Base-by-base conservation (phyloP, 2,888 invertebrate species). In the Lordiphosa andalusiaca region DNA sequence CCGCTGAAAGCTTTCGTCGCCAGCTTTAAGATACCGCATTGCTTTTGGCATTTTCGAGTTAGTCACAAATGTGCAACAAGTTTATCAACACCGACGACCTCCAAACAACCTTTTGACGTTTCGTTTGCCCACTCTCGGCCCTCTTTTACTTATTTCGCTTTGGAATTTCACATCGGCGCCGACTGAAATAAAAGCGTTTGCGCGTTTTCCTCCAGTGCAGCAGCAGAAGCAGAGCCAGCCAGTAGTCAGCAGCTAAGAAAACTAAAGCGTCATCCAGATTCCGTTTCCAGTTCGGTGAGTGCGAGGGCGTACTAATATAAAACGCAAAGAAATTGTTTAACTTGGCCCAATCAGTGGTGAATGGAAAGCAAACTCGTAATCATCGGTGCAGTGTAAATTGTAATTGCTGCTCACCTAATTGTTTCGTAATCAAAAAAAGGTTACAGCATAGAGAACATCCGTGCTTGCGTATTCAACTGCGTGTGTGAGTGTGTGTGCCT, bases 81-180 rank as follows among this genome's bases (percentile, higher is more conserved):
- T 63, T 73, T 62, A 44, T 52, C 67, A 70, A 77, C 78, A 77
- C 72, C 47, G 75, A 55, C 73, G 71, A 66, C 65, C 86, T 87
- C 87, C 73, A 87, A 86, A 86, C 88, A 86, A 87, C 87, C 88
- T 87, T 88, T 87, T 87, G 86, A 84, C 86, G 88, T 86, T 84
- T 85, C 55, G 69, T 60, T 69, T 63, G 70, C 67, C 66, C 46
- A 68, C 68, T 53, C 47, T 64, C 35, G 50, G 53, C 53, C 41
- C 68, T 53, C 41, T 54, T 62, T 68, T 76, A 60, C 69, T 69
- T 84, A 57, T 77, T 81, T 71, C 67, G 59, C 75, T 78, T 78
- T 80, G 80, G 80, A 80, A 80, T 83, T 73, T 83, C 73, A 60
- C 72, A 59, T 66, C 62, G 61, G 48, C 82, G 67, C 30, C 66